Conservation (phyloP, 2,888 invertebrate genomes). For the Agrenia bidenticulata region DNA sequence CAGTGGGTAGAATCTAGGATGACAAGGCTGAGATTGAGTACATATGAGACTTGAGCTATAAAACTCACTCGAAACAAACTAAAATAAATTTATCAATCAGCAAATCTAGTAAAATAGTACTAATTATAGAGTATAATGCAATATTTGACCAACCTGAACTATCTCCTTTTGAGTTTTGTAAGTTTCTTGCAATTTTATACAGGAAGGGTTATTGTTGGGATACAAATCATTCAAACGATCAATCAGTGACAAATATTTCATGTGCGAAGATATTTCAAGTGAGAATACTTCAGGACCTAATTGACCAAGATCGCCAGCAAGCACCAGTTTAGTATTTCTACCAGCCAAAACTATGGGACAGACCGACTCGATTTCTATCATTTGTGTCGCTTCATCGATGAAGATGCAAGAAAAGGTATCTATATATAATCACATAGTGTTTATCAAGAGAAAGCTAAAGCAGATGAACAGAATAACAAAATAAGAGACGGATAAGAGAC, state of each 20-base stretch:
- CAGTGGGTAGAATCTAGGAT: slow-evolving; percentile 70
- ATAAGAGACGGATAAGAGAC: no score
- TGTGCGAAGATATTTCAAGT: slow-evolving; percentile 8
- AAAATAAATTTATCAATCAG: slow-evolving; percentile 38
- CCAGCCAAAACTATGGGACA: slow-evolving; percentile 75
- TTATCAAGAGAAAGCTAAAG: no score
- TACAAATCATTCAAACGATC: slow-evolving; percentile 78
- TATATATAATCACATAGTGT: slow-evolving; percentile 50
- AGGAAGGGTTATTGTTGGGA: slow-evolving; percentile 70
- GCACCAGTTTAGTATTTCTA: slow-evolving; percentile 69
- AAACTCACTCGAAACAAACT: slow-evolving; percentile 75
- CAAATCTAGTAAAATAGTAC: no score
- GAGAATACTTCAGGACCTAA: slow-evolving; percentile 31
- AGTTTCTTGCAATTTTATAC: slow-evolving; percentile 75
- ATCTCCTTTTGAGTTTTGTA: slow-evolving; percentile 80
- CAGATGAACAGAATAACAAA: no score
- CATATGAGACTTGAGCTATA: slow-evolving; percentile 64
- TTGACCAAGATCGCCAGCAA: slow-evolving; percentile 81
- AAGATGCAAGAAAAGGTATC: slow-evolving; percentile 76
- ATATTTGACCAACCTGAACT: slow-evolving; percentile 61
- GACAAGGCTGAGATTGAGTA: slow-evolving; percentile 69
- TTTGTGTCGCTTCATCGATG: slow-evolving; percentile 82
- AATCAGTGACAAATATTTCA: slow-evolving; percentile 64
- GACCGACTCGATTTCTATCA: slow-evolving; percentile 81
- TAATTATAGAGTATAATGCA: no score